Evolutionary conservation across 2,113 vertebrate species (phyloP), one percentile per base, ranked within the genome.

Genomic region (Megaptera novaeangliae): DNA sequence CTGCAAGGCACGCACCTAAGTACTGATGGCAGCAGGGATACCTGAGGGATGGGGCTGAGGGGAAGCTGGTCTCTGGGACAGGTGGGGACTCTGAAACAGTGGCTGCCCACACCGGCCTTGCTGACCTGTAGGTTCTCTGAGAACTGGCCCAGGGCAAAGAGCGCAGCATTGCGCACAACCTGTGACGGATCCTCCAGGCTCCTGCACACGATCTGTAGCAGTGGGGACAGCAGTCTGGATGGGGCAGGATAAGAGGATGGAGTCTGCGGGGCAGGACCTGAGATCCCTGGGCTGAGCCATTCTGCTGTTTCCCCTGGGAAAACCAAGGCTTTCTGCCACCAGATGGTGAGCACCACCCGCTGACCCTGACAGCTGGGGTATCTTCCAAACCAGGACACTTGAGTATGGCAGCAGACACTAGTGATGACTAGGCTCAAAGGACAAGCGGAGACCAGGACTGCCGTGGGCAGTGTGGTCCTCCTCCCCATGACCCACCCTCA

Each of bases 101-200:
- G 46, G 39, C 46, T 14, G 12, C 49, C 59, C 63, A 18, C 18
- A n/a, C 25, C 7, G 7, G 59, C 71, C 55, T 63, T 25, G 27
- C 86, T 97, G 41, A 99, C 99, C 99, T 99, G 99, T 59, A 99
- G 97, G 96, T 99, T 99, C 96, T 99, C 99, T 4, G 99, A 99
- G 97, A 99, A 99, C 97, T 99, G 99, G 69, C 99, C 99, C 25
- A 99, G 98, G 68, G 99, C 99, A 93, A 99, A 99, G 4, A 99
- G 99, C 0, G 98, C 99, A 0, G 99, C 99, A 27, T 98, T 99
- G 25, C 99, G 99, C 14, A 99, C 99, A 41, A 99, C 99, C 93
- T 99, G 99, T 9, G 98, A 99, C 3, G 97, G 97, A 96, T 99
- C 99, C 2, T 98, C 98, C 29, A 99, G 98, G 69, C 99, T 99